Evolutionary conservation across 2,888 invertebrate genomes (phyloP), one percentile per base, ranked within the genome.

Genomic region (Brenthis hecate): DNA sequence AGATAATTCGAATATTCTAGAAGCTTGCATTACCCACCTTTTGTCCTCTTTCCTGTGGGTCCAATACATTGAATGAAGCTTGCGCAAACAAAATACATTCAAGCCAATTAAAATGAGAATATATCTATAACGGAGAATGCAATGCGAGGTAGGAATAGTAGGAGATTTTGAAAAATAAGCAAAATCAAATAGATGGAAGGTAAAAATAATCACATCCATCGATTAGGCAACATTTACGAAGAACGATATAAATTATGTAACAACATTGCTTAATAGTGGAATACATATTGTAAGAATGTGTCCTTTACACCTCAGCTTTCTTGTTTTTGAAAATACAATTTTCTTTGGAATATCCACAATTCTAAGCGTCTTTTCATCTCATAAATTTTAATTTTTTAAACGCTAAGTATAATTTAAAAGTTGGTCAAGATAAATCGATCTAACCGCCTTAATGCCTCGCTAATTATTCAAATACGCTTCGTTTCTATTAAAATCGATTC

Each of bases 71-170:
- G 88, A 88, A 82, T 84, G 92, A 92, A 92, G 92, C 92, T 92
- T 92, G 92, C 92, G 91, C 92, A 92, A 92, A 92, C 87, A 89
- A 91, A 92, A 87, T 84, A 76, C 81, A 86, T 86, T 89, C 85
- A 91, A 91, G 92, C 92, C 91, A 88, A 90, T 92, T 92, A 91
- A 90, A 89, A 89, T 85, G 88, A 88, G 87, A 74, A 74, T 70
- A 75, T 63, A 70, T 73, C 67, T 65, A 71, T 51, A 43, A 70
- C 28, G 19, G 54, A 56, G 53, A 11, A 62, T 47, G 62, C 54
- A 14, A 56, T 23, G 48, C 43, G 28, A 47, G 54, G 50, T 14
- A 53, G 23, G 50, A 19, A 62, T 48, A 60, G 16, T 36, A 50
- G 6, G 36, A 36, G 54, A 36, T 50, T 50, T 58, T 36, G 51